phyloP scores from a whole-genome alignment of 2,888 invertebrate species.

The Ennomos fuscantarius region DNA sequence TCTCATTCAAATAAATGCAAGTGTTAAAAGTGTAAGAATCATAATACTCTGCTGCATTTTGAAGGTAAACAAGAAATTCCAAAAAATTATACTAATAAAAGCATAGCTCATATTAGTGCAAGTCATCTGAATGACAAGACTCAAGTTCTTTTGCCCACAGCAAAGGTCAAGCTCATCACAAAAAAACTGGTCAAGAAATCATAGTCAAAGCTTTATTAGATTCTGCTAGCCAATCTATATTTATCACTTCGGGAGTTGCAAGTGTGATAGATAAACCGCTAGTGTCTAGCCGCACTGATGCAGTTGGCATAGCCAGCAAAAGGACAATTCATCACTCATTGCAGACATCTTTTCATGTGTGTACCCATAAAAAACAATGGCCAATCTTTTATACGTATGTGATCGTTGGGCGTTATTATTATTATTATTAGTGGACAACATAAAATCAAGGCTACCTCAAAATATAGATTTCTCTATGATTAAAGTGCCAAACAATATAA shows the following conservation, averaged over 20 bases:
- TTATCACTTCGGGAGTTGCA: neutral
- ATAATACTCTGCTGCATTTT: neutral
- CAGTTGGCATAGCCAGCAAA: neutral
- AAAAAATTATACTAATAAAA: neutral
- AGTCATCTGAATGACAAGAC: neutral
- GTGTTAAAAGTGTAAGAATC: neutral
- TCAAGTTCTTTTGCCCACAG: neutral
- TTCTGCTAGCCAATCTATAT: neutral
- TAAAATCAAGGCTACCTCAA: constrained; percentile 1
- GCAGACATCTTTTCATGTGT: neutral
- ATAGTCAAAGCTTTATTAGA: neutral
- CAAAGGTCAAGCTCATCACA: constrained; percentile 1
- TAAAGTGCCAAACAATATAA: neutral
- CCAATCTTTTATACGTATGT: neutral
- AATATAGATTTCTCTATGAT: neutral
- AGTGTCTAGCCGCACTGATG: neutral
- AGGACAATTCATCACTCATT: neutral
- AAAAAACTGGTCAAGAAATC: neutral
- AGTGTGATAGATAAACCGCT: neutral
- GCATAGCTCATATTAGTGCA: neutral
- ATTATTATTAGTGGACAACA: neutral
- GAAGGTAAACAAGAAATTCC: neutral
- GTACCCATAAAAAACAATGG: neutral
- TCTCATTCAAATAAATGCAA: neutral
- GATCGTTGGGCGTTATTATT: too few relatives aligned